Conservation (phyloP, 2,888 invertebrate genomes). For the Chydorus sphaericus region DNA sequence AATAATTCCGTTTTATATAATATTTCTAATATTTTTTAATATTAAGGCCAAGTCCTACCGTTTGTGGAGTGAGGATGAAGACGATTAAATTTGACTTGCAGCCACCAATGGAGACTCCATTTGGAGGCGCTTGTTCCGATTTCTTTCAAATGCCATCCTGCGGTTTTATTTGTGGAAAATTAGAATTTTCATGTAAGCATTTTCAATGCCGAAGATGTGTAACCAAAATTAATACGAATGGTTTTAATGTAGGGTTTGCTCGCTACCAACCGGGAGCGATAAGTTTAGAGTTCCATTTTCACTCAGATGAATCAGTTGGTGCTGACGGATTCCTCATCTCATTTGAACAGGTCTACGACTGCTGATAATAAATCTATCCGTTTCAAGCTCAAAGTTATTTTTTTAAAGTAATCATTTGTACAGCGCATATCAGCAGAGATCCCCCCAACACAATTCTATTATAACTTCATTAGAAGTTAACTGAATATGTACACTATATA, state of each 20-base stretch:
- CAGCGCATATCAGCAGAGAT: too few species aligned
- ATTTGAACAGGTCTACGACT: conserved; percentile 23
- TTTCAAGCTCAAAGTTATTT: too few species aligned
- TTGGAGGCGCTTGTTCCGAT: conserved; percentile 26
- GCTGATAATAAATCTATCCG: too few species aligned
- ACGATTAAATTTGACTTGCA: conserved; percentile 24
- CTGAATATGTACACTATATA: too few species aligned
- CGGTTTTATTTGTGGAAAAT: conserved; percentile 25
- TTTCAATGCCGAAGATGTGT: background rate
- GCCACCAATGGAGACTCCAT: conserved; percentile 21
- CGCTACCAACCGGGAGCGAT: conserved; percentile 25
- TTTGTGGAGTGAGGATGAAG: conserved; percentile 25
- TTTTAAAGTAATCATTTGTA: too few species aligned
- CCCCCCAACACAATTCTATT: too few species aligned
- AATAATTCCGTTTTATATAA: background rate
- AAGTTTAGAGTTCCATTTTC: conserved; percentile 26
- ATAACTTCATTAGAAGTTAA: too few species aligned
- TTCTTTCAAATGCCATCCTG: conserved; percentile 26
- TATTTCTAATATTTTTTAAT: background rate
- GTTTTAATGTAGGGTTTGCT: conserved; percentile 24
- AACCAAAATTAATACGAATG: too few species aligned
- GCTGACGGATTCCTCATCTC: conserved; percentile 24
- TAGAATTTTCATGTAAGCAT: conserved; percentile 23
- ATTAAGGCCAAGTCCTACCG: conserved; percentile 22
- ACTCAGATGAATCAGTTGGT: conserved; percentile 23